Conservation (phyloP, 2,113 vertebrate species). For the Apus apus region DNA sequence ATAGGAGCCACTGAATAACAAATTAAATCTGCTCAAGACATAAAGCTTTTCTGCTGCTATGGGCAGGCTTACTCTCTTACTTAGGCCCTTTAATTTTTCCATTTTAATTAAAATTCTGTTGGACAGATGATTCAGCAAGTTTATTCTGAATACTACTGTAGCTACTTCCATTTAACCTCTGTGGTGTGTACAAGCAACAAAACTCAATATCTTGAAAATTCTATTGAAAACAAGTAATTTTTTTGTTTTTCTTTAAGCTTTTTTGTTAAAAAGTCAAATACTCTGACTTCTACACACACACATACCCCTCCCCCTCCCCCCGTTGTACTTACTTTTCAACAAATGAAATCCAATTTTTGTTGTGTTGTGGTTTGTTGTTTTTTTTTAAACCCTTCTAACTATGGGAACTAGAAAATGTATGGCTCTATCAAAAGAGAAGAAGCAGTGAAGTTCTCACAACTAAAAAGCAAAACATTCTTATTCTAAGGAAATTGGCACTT, state of each 20-base stretch:
- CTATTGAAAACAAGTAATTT: background rate
- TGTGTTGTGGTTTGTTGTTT: background rate
- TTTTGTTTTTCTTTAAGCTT: background rate
- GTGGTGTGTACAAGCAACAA: background rate
- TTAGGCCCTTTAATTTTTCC: background rate
- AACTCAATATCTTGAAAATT: background rate
- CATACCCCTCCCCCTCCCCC: too few relatives aligned
- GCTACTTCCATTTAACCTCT: background rate
- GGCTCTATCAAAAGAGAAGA: background rate
- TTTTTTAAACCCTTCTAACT: background rate
- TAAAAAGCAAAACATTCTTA: background rate
- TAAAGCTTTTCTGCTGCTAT: background rate
- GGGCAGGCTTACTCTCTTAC: background rate
- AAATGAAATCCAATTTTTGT: background rate
- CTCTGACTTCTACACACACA: background rate
- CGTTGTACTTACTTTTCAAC: background rate
- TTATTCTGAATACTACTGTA: background rate
- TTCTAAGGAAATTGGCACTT: background rate
- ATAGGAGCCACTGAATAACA: conserved; percentile 1
- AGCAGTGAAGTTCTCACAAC: background rate
- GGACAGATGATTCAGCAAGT: background rate
- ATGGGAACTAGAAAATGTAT: background rate
- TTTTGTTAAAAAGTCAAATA: background rate
- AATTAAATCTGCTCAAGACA: background rate
- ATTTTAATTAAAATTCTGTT: background rate